phyloP scores from a whole-genome alignment of 2,113 vertebrate species.

The Nesoenas mayeri region DNA sequence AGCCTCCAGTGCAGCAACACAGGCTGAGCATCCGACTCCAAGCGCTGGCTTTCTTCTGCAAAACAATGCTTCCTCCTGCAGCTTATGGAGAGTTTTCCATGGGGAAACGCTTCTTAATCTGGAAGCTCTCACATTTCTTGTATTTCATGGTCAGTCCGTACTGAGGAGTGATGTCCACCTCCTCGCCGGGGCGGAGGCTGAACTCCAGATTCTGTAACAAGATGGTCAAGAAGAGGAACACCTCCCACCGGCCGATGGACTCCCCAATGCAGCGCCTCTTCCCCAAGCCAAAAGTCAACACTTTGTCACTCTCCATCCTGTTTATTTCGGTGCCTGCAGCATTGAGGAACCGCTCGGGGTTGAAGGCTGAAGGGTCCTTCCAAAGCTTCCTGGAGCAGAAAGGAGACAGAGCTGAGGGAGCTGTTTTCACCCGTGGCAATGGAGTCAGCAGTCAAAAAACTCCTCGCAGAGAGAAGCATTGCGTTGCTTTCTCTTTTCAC shows the following conservation, averaged over 20 bases:
- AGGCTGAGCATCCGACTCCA: fast-evolving
- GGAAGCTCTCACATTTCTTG: constrained; percentile 78
- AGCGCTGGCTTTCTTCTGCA: not conserved
- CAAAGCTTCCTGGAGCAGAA: constrained; percentile 80
- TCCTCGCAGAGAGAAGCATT: not conserved
- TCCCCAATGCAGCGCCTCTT: constrained; percentile 90
- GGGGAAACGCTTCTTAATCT: constrained; percentile 54
- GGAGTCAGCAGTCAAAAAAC: not conserved
- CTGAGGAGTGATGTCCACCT: constrained; percentile 83
- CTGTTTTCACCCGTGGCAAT: fast-evolving
- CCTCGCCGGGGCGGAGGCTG: constrained; percentile 58
- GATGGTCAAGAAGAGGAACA: constrained; percentile 89
- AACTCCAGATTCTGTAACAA: constrained; percentile 87
- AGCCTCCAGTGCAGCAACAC: not conserved
- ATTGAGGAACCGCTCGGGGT: constrained; percentile 85
- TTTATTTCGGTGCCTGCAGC: constrained; percentile 69
- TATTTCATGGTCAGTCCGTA: constrained; percentile 92
- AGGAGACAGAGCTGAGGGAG: not conserved
- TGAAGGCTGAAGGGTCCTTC: constrained; percentile 86
- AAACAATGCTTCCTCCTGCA: fast-evolving
- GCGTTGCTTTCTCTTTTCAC: not conserved
- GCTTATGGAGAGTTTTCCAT: fast-evolving
- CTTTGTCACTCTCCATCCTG: constrained; percentile 79
- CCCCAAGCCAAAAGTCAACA: constrained; percentile 86
- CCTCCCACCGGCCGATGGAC: constrained; percentile 83